Evolutionary conservation across 2,797 vertebrate genomes (phyloP).

Genomic region (Malurus splendens): DNA sequence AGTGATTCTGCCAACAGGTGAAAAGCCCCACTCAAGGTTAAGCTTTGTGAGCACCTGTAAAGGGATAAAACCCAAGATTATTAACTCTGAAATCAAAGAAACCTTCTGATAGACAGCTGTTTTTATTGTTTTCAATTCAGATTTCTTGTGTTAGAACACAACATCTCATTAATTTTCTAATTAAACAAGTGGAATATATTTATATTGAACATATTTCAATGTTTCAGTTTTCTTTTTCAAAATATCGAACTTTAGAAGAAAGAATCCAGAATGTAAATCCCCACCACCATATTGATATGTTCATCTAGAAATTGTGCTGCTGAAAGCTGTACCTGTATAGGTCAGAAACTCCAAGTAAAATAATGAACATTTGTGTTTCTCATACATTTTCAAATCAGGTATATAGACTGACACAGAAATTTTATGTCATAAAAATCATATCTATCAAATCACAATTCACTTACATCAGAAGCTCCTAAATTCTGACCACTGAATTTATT

Average conservation of each 20-base stretch:
- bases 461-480: not conserved
- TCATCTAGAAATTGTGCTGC: not conserved
- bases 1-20: slow-evolving; percentile 72
- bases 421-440: too few species aligned
- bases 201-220: not conserved
- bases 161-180: not conserved
- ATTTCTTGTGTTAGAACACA: not conserved
- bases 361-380: not conserved
- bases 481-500: not conserved
- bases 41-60: slow-evolving; percentile 66
- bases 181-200: not conserved
- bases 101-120: not conserved
- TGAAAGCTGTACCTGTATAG: not conserved
- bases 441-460: not conserved
- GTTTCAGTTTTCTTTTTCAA: not conserved
- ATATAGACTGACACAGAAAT: not conserved
- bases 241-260: not conserved
- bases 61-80: slow-evolving; percentile 26
- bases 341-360: not conserved
- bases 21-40: slow-evolving; percentile 72
- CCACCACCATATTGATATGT: not conserved
- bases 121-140: not conserved
- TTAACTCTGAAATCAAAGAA: not conserved
- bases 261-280: not conserved
- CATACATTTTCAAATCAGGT: not conserved